phyloP scores from a whole-genome alignment of 2,113 vertebrate species.

The Nannospalax galili region DNA sequence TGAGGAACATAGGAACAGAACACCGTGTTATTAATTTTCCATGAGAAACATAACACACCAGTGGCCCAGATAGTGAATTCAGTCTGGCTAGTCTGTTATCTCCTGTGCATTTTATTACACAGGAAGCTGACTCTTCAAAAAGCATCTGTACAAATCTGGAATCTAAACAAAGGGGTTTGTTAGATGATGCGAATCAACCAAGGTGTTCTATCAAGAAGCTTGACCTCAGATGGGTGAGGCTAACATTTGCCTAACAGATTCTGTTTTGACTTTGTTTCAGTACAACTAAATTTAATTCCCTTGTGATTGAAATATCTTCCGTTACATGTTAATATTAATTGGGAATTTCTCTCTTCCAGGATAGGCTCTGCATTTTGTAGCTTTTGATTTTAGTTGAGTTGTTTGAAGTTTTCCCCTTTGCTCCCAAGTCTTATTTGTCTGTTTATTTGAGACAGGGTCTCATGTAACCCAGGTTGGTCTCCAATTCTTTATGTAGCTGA shows the following conservation, averaged over 20 bases:
- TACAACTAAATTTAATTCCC: not conserved
- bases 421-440: not conserved
- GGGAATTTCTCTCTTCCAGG: slow-evolving; percentile 2
- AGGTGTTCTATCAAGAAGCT: not conserved
- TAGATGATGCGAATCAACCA: not conserved
- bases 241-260: not conserved
- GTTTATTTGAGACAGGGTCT: not conserved
- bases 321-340: not conserved
- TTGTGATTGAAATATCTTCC: not conserved
- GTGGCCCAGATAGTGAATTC: not conserved
- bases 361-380: not conserved
- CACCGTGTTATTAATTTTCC: not conserved
- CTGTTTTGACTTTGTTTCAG: not conserved
- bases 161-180: not conserved
- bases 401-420: not conserved
- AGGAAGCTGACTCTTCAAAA: not conserved
- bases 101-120: not conserved
- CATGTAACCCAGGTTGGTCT: not conserved
- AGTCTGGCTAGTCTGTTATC: not conserved
- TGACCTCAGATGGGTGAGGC: not conserved
- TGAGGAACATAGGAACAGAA: not conserved
- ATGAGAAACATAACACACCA: not conserved
- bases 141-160: not conserved
- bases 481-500: not conserved
- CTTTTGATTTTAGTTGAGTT: not conserved